Percentiles rank a stretch among this genome's conserved stretches.
phyloP scores from a whole-genome alignment of 2,113 vertebrate species.

The Struthio camelus region DNA sequence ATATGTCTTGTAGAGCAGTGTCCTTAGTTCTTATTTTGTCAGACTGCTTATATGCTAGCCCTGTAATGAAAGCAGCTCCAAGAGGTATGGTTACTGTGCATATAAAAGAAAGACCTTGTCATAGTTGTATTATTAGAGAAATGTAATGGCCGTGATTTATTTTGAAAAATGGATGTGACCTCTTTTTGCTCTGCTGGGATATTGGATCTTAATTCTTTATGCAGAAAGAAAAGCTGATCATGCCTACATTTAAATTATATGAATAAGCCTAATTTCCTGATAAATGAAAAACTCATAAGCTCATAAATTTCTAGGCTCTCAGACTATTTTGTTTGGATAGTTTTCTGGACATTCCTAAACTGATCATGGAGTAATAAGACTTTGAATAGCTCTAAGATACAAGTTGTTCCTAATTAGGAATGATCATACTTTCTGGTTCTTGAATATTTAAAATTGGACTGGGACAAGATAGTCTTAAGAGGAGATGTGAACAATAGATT shows the following conservation, averaged over 20 bases:
- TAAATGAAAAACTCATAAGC: background rate
- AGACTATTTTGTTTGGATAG: conserved; percentile 27
- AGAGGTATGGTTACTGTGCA: background rate
- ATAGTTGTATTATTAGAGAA: background rate
- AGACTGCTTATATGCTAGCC: background rate
- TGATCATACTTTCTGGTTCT: background rate
- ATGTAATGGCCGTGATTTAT: background rate
- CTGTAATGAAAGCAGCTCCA: background rate
- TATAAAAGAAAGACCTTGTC: background rate
- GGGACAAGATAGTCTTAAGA: background rate
- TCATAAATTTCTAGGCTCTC: background rate
- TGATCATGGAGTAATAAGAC: background rate
- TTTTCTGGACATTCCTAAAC: background rate
- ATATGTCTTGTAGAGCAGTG: background rate
- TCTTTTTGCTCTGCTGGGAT: background rate
- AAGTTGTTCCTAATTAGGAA: background rate
- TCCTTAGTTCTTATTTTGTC: background rate
- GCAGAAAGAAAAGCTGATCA: background rate
- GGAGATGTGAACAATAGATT: background rate
- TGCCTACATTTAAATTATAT: background rate
- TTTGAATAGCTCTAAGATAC: background rate
- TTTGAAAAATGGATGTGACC: background rate
- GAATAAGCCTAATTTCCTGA: conserved; percentile 37
- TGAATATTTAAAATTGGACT: background rate
- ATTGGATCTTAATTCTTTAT: background rate